Conservation (phyloP, 2,888 invertebrate genomes). For the Metalampra italica region DNA sequence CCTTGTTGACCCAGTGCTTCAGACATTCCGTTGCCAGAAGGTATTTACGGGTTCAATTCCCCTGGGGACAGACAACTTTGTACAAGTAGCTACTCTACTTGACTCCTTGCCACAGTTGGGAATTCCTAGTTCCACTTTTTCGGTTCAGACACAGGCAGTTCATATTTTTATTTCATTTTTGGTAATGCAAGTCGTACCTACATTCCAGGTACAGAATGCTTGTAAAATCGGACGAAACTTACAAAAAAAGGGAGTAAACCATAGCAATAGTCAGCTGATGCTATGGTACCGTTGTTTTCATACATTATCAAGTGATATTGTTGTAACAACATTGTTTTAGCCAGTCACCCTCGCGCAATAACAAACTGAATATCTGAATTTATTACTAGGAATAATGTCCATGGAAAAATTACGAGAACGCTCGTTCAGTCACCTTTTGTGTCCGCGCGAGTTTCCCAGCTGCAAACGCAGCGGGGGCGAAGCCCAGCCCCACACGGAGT, state of each 20-base stretch:
- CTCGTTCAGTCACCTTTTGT: conserved; percentile 66
- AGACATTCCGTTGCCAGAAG: too few relatives aligned
- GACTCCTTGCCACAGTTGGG: too few relatives aligned
- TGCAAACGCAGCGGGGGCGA: conserved; percentile 92
- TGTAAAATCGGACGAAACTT: background rate
- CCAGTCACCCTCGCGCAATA: background rate
- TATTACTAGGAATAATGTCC: background rate
- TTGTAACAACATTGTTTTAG: background rate
- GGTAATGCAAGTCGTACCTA: too few relatives aligned
- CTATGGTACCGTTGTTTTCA: background rate
- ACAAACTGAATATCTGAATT: background rate
- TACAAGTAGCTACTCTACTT: too few relatives aligned
- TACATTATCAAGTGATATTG: background rate
- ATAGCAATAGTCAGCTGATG: background rate
- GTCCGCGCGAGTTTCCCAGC: conserved; percentile 81
- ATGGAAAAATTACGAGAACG: conserved; percentile 3
- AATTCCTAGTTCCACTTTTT: too few relatives aligned
- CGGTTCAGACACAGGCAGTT: too few relatives aligned
- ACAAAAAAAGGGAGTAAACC: background rate
- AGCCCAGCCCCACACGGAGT: conserved; percentile 97
- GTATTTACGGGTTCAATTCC: too few relatives aligned
- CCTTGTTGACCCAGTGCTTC: too few relatives aligned
- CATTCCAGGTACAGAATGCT: too few relatives aligned
- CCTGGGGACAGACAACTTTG: too few relatives aligned
- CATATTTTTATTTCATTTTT: too few relatives aligned